Conservation (phyloP, 2,113 vertebrate genomes). For the Tetrax tetrax region DNA sequence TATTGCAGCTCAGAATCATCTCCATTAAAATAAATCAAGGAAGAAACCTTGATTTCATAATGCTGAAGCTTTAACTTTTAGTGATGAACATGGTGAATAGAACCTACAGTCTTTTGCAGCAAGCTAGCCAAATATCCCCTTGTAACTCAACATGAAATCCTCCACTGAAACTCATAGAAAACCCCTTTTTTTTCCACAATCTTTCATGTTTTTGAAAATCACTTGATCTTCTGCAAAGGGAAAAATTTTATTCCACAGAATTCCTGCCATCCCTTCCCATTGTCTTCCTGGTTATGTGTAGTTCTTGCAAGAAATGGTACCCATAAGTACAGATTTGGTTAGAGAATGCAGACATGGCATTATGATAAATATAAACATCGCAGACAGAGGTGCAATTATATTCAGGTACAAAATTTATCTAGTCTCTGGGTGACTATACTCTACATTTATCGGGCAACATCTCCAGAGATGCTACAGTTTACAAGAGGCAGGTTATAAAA, state of each 20-base stretch:
- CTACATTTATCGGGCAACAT: background rate
- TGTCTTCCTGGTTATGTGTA: background rate
- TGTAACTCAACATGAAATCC: background rate
- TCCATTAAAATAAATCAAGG: background rate
- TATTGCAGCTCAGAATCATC: background rate
- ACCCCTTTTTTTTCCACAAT: accelerated
- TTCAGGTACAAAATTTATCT: background rate
- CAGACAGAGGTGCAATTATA: background rate
- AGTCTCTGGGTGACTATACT: background rate
- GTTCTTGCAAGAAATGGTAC: background rate
- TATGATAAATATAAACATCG: background rate
- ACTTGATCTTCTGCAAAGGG: background rate
- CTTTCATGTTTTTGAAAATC: background rate
- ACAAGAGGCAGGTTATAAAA: background rate
- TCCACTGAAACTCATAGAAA: background rate
- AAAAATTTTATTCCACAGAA: background rate
- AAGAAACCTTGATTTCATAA: background rate
- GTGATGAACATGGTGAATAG: background rate
- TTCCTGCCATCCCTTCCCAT: background rate
- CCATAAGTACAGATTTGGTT: background rate
- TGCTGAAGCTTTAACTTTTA: background rate
- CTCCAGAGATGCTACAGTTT: background rate
- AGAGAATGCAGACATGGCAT: accelerated
- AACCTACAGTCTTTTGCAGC: background rate
- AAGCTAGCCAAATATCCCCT: background rate